A percentile compares a stretch with the other conserved stretches of the same genome.
Evolutionary conservation across 2,113 vertebrate genomes (phyloP).

Genomic region (Morone chrysops): DNA sequence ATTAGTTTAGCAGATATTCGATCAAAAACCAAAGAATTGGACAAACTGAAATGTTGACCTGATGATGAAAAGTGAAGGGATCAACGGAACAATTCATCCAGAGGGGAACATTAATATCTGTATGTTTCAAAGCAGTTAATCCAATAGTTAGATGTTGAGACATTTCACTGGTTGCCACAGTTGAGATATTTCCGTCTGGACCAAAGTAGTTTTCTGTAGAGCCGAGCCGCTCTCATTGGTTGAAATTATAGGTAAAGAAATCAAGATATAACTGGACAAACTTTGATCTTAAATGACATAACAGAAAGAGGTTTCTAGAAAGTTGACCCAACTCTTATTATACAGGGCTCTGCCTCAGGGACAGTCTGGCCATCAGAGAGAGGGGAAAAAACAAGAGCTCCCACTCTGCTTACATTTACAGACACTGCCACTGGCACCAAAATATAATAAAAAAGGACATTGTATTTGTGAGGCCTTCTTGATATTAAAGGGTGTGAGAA

Average conservation of each 20-base stretch:
- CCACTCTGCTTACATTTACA: slow-evolving; percentile 20
- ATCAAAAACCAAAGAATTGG: neutral
- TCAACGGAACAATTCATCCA: neutral
- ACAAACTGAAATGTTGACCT: too few relatives aligned
- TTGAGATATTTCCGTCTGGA: neutral
- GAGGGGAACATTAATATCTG: neutral
- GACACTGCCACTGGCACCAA: neutral
- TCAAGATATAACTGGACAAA: too few relatives aligned
- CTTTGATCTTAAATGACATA: neutral
- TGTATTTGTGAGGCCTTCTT: too few relatives aligned
- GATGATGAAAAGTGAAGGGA: neutral
- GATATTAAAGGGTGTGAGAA: too few relatives aligned
- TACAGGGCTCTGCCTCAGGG: slow-evolving; percentile 1
- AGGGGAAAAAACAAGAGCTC: neutral
- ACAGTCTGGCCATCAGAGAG: neutral
- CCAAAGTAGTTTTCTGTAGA: neutral
- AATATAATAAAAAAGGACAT: too few relatives aligned
- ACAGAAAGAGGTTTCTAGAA: neutral
- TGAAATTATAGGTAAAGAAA: neutral
- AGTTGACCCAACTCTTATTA: neutral
- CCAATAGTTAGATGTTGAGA: too few relatives aligned
- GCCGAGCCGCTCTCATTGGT: neutral
- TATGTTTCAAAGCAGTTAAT: neutral
- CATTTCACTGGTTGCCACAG: too few relatives aligned
- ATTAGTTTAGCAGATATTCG: neutral